A percentile compares a stretch with the other conserved stretches of the same genome.
These are phyloP conservation scores for Nezara viridula DNA, from an alignment of 2,888 invertebrate species.

Conservation along the genomic window DNA sequence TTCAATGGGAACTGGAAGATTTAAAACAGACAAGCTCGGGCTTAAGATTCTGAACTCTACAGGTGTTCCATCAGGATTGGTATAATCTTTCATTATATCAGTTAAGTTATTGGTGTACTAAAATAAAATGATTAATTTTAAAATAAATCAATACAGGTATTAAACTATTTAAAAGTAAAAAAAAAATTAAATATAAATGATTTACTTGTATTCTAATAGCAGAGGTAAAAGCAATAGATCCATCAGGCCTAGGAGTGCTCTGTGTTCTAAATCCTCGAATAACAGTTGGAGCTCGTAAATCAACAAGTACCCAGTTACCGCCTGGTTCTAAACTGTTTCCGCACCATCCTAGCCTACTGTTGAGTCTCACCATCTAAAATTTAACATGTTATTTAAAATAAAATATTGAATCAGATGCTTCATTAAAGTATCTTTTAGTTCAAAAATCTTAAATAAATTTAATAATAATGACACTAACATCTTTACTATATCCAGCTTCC, in stretches of 20 bases:
- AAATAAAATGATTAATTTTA: conserved; percentile 65
- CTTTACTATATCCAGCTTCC: conserved; percentile 86
- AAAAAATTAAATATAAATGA: not conserved
- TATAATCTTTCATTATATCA: conserved; percentile 90
- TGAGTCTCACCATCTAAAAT: conserved; percentile 83
- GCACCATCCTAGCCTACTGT: conserved; percentile 90
- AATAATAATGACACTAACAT: conserved; percentile 70
- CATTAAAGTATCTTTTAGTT: not conserved
- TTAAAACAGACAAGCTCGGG: conserved; percentile 90
- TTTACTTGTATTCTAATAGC: conserved; percentile 81
- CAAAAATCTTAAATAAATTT: not conserved
- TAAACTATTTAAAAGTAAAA: not conserved
- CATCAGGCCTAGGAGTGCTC: conserved; percentile 86
- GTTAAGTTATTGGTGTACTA: conserved; percentile 91
- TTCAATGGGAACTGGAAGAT: conserved; percentile 91
- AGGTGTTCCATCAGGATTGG: conserved; percentile 92
- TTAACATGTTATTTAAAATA: conserved; percentile 31
- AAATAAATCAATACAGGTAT: not conserved
- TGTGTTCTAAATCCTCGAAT: conserved; percentile 92
- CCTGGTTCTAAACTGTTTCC: conserved; percentile 88
- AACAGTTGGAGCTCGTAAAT: conserved; percentile 89
- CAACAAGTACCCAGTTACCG: conserved; percentile 89
- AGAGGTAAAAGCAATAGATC: conserved; percentile 88
- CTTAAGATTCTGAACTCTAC: conserved; percentile 92
- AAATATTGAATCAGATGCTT: not conserved